Percentiles rank a stretch among this genome's conserved stretches.
Evolutionary conservation across 2,797 vertebrate species (phyloP).

Genomic region (Schizopygopsis pylzovi): DNA sequence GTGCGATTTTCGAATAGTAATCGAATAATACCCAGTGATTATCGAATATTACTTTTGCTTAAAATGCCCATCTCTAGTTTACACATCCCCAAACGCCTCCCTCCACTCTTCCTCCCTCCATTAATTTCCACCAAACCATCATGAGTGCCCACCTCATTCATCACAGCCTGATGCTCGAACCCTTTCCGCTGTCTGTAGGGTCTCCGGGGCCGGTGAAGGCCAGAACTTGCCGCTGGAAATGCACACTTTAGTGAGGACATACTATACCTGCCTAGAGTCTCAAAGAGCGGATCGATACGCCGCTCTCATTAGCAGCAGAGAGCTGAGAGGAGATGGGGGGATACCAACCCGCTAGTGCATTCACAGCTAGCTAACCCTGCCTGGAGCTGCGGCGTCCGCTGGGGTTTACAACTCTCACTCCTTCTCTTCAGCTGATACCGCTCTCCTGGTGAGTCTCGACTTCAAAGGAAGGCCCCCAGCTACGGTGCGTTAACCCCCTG

Average conservation of each 20-base stretch:
- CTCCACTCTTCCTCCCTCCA: background rate
- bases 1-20: no score
- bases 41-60: no score
- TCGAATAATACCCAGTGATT: no score
- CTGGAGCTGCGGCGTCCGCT: constrained; percentile 23
- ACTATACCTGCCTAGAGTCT: constrained; percentile 32
- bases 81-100: background rate
- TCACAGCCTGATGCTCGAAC: constrained; percentile 40
- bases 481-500: constrained; percentile 69
- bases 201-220: constrained; percentile 33
- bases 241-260: constrained; percentile 29
- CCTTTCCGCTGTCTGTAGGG: constrained; percentile 34
- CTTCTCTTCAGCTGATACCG: constrained; percentile 11
- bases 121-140: constrained; percentile 12
- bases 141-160: constrained; percentile 29
- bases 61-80: background rate
- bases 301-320: constrained; percentile 52
- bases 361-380: constrained; percentile 20
- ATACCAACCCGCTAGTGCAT: constrained; percentile 10
- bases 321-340: background rate
- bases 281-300: constrained; percentile 42
- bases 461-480: constrained; percentile 76
- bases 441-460: constrained; percentile 51
- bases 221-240: constrained; percentile 40
- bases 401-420: constrained; percentile 56